Base-by-base conservation (phyloP, 1,140 invertebrate species). In the Lineus longissimus region DNA sequence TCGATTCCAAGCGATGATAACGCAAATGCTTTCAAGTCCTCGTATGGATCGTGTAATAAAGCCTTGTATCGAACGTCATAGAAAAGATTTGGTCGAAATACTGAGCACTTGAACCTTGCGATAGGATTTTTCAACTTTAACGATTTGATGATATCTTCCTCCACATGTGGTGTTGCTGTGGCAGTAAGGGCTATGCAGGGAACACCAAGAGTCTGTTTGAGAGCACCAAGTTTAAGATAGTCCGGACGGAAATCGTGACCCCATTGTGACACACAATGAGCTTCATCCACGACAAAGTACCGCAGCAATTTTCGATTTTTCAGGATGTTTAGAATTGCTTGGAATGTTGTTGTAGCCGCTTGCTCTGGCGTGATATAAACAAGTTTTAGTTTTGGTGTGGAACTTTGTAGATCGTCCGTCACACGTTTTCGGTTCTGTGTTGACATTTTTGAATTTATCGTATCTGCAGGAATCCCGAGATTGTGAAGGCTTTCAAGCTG, bases 261-360 rank as follows among this genome's bases (percentile, higher is more conserved):
- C 95, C 95, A 98, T 73, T 97, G 90, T 75, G 92, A 95, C 0
- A 98, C 94, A 85, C 95, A 98, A 80, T 98, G 95, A 13, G 94
- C 95, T 85, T 98, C 96, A 84, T 98, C 96, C 15, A 98, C 90
- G 33, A 95, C 89, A 70, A 97, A 84, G 70, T 86, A 88, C 7
- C 82, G 82, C 11, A 90, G 63, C 61, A 86, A 82, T 36, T 83
- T 79, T 63, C 78, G 79, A 47, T 84, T 81, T 57, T 82, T 65
- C 19, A 89, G 71, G 73, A 61, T 79, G 69, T 63, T 84, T 54
- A 67, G 69, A 60, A 71, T 25, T 70, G 84, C 80, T 81, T 89
- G 87, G 79, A 93, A 93, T 59, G 85, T 86, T 31, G 85, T 82
- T 19, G 91, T 94, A 29, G 88, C 88, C 56, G 90, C 90, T 77